phyloP scores from a whole-genome alignment of 2,888 invertebrate genomes.

The Oscheius myriophilus region DNA sequence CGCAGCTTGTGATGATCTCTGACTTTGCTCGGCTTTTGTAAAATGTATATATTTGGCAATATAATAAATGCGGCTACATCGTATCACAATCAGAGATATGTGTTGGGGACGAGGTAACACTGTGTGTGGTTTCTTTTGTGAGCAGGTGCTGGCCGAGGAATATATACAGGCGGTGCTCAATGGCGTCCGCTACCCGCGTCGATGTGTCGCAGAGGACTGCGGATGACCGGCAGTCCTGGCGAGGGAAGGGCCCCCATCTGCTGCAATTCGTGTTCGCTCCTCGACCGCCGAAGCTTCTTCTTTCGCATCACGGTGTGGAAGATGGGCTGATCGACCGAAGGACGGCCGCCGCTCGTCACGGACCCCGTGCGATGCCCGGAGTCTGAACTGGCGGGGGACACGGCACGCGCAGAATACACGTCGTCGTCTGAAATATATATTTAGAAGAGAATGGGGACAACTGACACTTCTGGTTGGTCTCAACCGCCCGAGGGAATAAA shows the following conservation, averaged over 20 bases:
- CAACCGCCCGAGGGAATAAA: too few species aligned
- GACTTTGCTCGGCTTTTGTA: too few species aligned
- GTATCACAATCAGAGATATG: not conserved
- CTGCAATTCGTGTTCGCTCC: slow-evolving; percentile 52
- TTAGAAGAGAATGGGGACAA: not conserved
- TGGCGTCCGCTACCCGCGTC: slow-evolving; percentile 27
- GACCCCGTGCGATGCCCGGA: slow-evolving; percentile 38
- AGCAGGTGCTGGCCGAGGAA: not conserved
- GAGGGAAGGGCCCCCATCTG: slow-evolving; percentile 25
- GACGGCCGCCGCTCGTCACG: not conserved
- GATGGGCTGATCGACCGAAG: slow-evolving; percentile 41
- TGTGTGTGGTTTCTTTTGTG: slow-evolving; percentile 8
- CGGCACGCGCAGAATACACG: slow-evolving; percentile 49
- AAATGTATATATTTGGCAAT: too few species aligned
- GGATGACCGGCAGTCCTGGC: slow-evolving; percentile 24
- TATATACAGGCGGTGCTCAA: slow-evolving; percentile 9
- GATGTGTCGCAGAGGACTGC: slow-evolving; percentile 18
- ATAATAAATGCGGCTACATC: too few species aligned
- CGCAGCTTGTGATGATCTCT: slow-evolving; percentile 5
- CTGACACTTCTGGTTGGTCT: not conserved
- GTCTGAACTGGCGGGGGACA: slow-evolving; percentile 53
- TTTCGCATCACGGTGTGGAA: slow-evolving; percentile 62
- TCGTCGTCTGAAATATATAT: slow-evolving; percentile 45
- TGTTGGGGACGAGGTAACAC: not conserved
- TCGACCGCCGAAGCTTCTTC: slow-evolving; percentile 51